A percentile compares a stretch with the other conserved stretches of the same genome.
phyloP scores from a whole-genome alignment of 2,797 vertebrate genomes.

The Lepilemur ruficaudatus region DNA sequence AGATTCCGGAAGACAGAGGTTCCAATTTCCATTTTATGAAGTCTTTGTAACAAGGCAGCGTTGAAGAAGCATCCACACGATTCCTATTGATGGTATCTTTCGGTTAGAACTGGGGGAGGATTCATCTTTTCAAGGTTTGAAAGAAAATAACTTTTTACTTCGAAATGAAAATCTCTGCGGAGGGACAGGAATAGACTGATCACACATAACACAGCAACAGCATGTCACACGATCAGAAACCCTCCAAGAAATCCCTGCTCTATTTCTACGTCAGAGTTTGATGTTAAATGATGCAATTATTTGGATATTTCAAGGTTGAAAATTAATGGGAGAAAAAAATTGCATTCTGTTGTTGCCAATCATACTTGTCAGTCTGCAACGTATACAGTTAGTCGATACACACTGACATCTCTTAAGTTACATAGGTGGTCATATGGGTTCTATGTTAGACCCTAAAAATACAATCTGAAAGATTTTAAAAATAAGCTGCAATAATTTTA shows the following conservation, averaged over 20 bases:
- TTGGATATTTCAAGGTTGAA: not conserved
- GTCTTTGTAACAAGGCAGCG: not conserved
- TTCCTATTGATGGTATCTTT: not conserved
- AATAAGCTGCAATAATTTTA: too few species aligned
- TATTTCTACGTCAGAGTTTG: not conserved
- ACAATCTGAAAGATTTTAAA: not conserved
- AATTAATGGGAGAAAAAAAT: not conserved
- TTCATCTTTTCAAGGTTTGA: not conserved
- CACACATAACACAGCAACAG: fast-evolving
- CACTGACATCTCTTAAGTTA: not conserved
- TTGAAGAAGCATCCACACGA: not conserved
- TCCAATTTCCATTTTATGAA: not conserved
- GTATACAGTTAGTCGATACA: not conserved
- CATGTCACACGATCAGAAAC: not conserved
- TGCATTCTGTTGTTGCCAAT: not conserved
- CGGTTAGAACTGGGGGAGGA: not conserved
- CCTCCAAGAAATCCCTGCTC: not conserved
- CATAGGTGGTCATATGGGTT: fast-evolving
- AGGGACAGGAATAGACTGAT: not conserved
- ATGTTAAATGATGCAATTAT: not conserved
- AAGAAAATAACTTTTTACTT: not conserved
- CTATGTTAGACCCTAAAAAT: not conserved
- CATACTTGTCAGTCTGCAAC: fast-evolving
- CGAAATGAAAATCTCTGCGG: not conserved
- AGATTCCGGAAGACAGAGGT: not conserved